Base-by-base conservation (phyloP, 2,113 vertebrate species). In the Hydrochoerus hydrochaeris region DNA sequence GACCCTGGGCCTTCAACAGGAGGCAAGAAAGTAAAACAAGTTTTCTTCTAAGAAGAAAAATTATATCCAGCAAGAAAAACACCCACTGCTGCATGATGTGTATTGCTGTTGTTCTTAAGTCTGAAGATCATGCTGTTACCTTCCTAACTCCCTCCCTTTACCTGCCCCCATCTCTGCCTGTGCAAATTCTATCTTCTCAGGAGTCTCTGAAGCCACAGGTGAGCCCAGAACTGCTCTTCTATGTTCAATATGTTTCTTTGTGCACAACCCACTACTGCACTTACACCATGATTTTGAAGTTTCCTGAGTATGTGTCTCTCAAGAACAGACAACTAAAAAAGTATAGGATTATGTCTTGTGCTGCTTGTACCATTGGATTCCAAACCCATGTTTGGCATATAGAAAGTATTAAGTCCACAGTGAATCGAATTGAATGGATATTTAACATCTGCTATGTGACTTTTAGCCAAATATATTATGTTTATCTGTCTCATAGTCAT, bases 11-110 rank as follows among this genome's bases (percentile, higher is more conserved):
- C 73, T 94, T 89, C 58, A 63, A 85, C 78, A 78, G 30, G 17
- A 96, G 69, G 10, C n/a, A 60, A 24, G 12, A 95, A 89, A 54
- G 19, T 30, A 83, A 73, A 95, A 57, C 10, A 88, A 32, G 14
- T 63, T 83, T 92, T 88, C 32, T n/a, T 58, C 58, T 90, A 95
- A 81, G 52, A 24, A 95, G 67, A 60, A 78, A 83, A 84, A 60
- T 35, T 2, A 6, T 9, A 1, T 5, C 60, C 24, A 46, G 35
- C 19, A 65, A 57, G 73, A 78, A 26, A 49, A 44, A 20, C 32
- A 88, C 26, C 9, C 5, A 14, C 13, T 38, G 4, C 58, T 38
- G 19, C 58, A 49, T 3, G 26, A 3, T 44, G 7, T 38, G 10
- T 3, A 35, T 44, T 71, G 82, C 65, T 84, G 9, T 41, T 85